Percentiles rank a stretch among this genome's conserved stretches.
Evolutionary conservation across 2,113 vertebrate genomes (phyloP).

Genomic region (Junco hyemalis): DNA sequence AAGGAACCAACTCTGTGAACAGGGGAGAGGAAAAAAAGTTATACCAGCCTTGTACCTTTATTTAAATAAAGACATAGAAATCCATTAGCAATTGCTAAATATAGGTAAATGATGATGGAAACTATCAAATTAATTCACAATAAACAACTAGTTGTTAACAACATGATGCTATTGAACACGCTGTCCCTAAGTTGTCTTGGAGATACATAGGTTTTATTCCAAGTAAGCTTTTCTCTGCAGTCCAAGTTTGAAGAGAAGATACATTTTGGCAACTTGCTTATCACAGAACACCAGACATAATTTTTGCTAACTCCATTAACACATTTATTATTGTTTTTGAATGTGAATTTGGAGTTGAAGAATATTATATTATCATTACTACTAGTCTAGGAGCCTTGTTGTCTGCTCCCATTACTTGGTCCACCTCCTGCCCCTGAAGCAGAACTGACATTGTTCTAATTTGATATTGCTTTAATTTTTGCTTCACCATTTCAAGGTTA

Average conservation of each 20-base stretch:
- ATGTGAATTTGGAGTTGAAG: not conserved
- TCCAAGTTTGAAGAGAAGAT: not conserved
- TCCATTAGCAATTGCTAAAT: not conserved
- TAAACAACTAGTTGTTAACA: not conserved
- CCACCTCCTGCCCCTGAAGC: not conserved
- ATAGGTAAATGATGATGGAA: not conserved
- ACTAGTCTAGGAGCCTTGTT: not conserved
- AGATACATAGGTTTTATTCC: not conserved
- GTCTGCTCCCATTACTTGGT: not conserved
- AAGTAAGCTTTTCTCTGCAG: not conserved
- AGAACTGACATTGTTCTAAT: not conserved
- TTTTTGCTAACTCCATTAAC: not conserved
- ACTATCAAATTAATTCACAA: not conserved
- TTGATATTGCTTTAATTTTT: not conserved
- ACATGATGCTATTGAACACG: not conserved
- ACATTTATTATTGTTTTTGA: not conserved
- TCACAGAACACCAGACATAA: not conserved
- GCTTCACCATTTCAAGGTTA: not conserved
- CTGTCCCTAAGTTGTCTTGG: not conserved
- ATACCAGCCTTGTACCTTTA: not conserved
- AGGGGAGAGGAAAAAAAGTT: not conserved
- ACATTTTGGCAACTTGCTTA: not conserved
- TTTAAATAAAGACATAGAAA: not conserved
- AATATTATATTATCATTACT: not conserved
- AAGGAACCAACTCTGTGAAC: conserved; percentile 80